A percentile compares a stretch with the other conserved stretches of the same genome.
Conservation (phyloP, 2,113 vertebrate genomes). For the Cyprinodon brontotheroides region DNA sequence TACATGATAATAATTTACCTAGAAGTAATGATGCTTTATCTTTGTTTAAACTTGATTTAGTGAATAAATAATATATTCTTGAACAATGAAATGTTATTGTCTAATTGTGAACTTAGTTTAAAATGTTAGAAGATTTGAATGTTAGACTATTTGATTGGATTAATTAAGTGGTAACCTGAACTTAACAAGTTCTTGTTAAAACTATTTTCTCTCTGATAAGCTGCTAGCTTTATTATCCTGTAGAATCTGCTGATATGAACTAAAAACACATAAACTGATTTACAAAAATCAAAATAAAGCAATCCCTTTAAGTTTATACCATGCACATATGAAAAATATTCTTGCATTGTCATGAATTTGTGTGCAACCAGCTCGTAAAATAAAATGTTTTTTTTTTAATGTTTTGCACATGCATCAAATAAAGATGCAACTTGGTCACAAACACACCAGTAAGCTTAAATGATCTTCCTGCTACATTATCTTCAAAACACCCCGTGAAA, state of each 20-base stretch:
- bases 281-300: background rate
- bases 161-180: background rate
- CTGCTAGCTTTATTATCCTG: background rate
- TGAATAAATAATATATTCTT: background rate
- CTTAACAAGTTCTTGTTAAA: background rate
- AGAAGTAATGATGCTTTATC: too few relatives aligned
- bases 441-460: slow-evolving; percentile 11
- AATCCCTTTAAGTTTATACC: background rate
- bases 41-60: background rate
- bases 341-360: slow-evolving; percentile 12
- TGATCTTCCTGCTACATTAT: slow-evolving; percentile 30
- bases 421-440: slow-evolving; percentile 2
- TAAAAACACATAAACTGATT: background rate
- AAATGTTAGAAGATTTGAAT: too few relatives aligned
- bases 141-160: too few relatives aligned
- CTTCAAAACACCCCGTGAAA: slow-evolving; percentile 47
- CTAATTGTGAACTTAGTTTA: background rate
- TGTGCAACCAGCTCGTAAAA: slow-evolving; percentile 25
- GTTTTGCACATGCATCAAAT: slow-evolving; percentile 12
- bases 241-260: background rate
- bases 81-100: background rate
- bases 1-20: background rate
- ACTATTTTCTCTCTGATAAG: background rate
- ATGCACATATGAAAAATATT: background rate
- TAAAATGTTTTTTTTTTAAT: slow-evolving; percentile 20